Evolutionary conservation across 2,113 vertebrate species (phyloP), one percentile per base, ranked within the genome.

Genomic region (Xiphophorus hellerii): DNA sequence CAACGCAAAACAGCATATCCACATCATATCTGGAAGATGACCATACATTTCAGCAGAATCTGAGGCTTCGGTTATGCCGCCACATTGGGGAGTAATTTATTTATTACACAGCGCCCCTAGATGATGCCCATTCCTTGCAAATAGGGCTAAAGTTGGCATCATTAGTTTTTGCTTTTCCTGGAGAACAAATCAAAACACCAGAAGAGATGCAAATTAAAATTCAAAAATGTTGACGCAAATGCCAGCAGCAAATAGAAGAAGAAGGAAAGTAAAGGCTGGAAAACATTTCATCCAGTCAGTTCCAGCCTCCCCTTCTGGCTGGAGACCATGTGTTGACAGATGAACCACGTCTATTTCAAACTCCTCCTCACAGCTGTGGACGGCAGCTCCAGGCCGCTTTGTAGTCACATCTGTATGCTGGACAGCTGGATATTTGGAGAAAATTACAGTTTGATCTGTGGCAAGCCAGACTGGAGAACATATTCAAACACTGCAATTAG

Each of bases 381-480:
- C 51, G 73, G 77, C 73, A 84, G 90, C 88, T 89, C 74, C 73
- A 30, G 81, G 85, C 79, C 58, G 83, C 91, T 93, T 94, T 93
- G 89, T 89, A 92, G 85, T 87, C 83, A 84, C 92, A 93, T 93
- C 92, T 95, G 94, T 79, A 71, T 78, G 79, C 82, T 31, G 89
- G 87, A 88, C 93, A 93, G 91, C 89, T 93, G 87, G 84, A 88
- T 83, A 76, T 79, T 83, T 71, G 74, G 81, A 90, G 86, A 87
- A 88, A 92, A 91, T 93, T 90, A 86, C 90, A 92, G 85, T 89
- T 82, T 81, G 88, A 92, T 90, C 87, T 84, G 77, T 60, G 78
- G 78, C 15, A 15, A 68, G 75, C 73, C 81, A 83, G 76, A 88
- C 69, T 88, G 87, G 78, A 87, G 62, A 82, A 82, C 84, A 82